Base-by-base conservation (phyloP, 2,888 invertebrate species). In the Spatulosminthurus flaviceps region DNA sequence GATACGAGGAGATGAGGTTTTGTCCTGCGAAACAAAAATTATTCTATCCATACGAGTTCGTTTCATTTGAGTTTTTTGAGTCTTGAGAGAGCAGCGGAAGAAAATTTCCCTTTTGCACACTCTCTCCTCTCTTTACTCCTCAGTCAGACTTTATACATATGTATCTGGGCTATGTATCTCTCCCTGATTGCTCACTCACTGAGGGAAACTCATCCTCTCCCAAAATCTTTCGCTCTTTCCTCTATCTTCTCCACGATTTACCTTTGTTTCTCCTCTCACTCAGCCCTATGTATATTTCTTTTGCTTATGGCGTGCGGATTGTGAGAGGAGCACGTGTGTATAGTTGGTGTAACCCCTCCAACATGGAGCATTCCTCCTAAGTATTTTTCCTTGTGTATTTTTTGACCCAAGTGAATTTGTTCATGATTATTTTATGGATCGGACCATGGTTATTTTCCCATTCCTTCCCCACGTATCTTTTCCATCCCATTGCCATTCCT, bases 401-500 rank as follows among this genome's bases (percentile, higher is more conserved):
- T 51, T n/a, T 51, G 2, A 11, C 51, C 51, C 24, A 11, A 64
- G 11, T 28, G 67, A 67, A 67, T 67, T 67, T 26, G 28, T 26
- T 67, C 67, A 28, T 67, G 67, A 67, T 67, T 67, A 67, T 67
- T 67, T 67, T 29, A 67, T 67, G 67, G 67, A 67, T 29, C 51
- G 19, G 29, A 11, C 24, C 24, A 13, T 64, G 64, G 67, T 67
- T 67, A 67, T 67, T 29, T 67, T 19, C 29, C 28, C 29, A 28
- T 29, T 28, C 28, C 29, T 26, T 28, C 67, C 67, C 24, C 4
- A 67, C 28, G 67, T 28, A 19, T 67, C 42, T 34, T 29, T 34
- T 29, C 69, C 13, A 16, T 69, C 69, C 29, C 41, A 41, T 26
- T 26, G 24, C 64, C 26, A 24, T 64, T n/a, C n/a, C 64, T 24